Base-by-base conservation (phyloP, 2,113 vertebrate genomes). In the Nothoprocta pentlandii region DNA sequence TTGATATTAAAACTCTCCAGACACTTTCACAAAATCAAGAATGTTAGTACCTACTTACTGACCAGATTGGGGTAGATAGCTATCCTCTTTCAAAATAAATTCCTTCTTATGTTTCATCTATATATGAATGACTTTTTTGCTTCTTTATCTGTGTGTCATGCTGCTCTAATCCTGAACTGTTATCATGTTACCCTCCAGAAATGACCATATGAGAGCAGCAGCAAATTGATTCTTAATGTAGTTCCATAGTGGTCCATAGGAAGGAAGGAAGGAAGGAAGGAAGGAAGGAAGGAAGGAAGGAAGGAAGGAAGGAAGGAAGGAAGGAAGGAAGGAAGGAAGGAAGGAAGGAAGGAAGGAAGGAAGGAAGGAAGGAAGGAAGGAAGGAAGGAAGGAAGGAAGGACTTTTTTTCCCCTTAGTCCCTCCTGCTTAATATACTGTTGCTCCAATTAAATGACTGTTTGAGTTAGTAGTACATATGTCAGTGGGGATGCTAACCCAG, bases 1-100 rank as follows among this genome's bases (percentile, higher is more conserved):
- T 89, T 86, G 44, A 6, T 73, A 90, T 67, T 90, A 59, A 92
- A 76, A 32, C 59, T 90, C 87, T 87, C 69, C 69, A 84, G 44
- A 14, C 59, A 75, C 30, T 79, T 85, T 44, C 44, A 76, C 12
- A 89, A 93, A 88, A 94, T 85, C 86, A 84, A 1, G 26, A 58
- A 25, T 41, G 39, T 47, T 76, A 73, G n/a, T 59, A 23, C 15
- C 54, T 58, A 69, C 30, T 79, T 78, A 66, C 39, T 20, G 20
- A 16, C 2, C 44, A 92, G 77, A 87, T 56, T 71, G 78, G 26
- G 14, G 17, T 69, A 80, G 56, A 53, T 68, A 89, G 62, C 73
- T 84, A 76, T 41, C 4, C 4, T 20, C 90, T 86, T 78, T 34
- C 62, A 62, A 36, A 12, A 30, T 2, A 88, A 81, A 90, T 75